Evolutionary conservation across 2,888 invertebrate species (phyloP), one percentile per base, ranked within the genome.

Genomic region (Callyntrura sp.): DNA sequence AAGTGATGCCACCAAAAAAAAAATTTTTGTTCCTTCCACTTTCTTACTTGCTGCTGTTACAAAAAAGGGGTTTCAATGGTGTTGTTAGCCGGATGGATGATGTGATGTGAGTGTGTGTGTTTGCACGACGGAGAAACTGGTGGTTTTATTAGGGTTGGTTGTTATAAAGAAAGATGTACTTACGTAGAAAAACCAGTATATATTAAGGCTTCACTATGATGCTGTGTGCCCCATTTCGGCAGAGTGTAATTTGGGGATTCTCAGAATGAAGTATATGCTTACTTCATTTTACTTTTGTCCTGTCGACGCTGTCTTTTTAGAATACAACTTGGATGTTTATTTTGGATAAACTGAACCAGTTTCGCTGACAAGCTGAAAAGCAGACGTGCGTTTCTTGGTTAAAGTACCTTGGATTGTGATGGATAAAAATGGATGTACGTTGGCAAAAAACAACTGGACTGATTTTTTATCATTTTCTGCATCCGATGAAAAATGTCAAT

Each of bases 1-100:
- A n/a, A n/a, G n/a, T n/a, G n/a, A n/a, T 85, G 78, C 62, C 25
- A 78, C 85, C 60, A 25, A 76, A 55, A 79, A 12, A 78, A 85
- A 68, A 62, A 62, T 51, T 78, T 62, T 57, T 51, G 17, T 65
- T 48, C 14, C 17, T 79, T 20, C n/a, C n/a, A n/a, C n/a, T 57
- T 23, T 17, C 62, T 81, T 43, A 8, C 81, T 62, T 81, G 45
- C 25, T 45, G 20, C 45, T 51, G 81, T 23, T 45, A 79, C 28
- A 55, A 45, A 51, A 45, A 82, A 14, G 14, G 45, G 43, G 35
- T 14, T 51, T 68, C 14, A 23, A 43, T 60, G 62, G 23, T 20
- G 20, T 57, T 45, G 25, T 43, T 20, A 14, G 35, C 2, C 3
- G 62, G 25, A 23, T 0, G 23, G n/a, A n/a, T n/a, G n/a, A n/a